These are phyloP conservation scores for Halisarca cf. caerulea DNA, from an alignment of 37 sponge, comb jelly and placozoan species.

Conservation along the genomic window DNA sequence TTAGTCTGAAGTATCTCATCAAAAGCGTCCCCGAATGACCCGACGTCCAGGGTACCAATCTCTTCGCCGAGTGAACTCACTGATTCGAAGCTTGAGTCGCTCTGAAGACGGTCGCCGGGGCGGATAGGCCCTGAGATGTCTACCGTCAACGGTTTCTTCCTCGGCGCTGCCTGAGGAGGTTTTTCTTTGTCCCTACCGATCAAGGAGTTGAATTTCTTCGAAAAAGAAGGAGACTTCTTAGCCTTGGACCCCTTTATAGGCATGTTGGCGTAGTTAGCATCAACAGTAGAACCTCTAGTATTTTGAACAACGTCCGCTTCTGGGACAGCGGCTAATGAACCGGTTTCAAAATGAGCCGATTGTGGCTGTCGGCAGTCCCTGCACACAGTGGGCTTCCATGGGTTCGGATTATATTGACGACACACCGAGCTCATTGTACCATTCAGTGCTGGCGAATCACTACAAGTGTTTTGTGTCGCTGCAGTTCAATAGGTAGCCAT, in stretches of 20 bases:
- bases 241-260: not conserved
- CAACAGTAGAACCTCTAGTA: not conserved
- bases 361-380: conserved; percentile 35
- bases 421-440: conserved; percentile 27
- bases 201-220: conserved; percentile 14
- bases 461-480: not conserved
- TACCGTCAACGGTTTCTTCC: not conserved
- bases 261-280: conserved; percentile 11
- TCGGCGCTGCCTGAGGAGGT: not conserved
- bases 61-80: conserved; percentile 20
- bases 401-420: conserved; percentile 36
- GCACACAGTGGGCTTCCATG: conserved; percentile 53
- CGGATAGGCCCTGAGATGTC: conserved; percentile 2
- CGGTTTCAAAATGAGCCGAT: not conserved
- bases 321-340: not conserved
- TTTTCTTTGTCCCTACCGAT: conserved; percentile 8
- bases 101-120: not conserved
- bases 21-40: not conserved
- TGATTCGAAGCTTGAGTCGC: conserved; percentile 29
- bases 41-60: not conserved
- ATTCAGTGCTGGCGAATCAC: not conserved
- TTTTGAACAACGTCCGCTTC: not conserved
- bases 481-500: no score
- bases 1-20: not conserved
- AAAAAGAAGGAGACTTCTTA: conserved; percentile 1